Evolutionary conservation across 2,113 vertebrate species (phyloP).

Genomic region (Aramus guarauna): DNA sequence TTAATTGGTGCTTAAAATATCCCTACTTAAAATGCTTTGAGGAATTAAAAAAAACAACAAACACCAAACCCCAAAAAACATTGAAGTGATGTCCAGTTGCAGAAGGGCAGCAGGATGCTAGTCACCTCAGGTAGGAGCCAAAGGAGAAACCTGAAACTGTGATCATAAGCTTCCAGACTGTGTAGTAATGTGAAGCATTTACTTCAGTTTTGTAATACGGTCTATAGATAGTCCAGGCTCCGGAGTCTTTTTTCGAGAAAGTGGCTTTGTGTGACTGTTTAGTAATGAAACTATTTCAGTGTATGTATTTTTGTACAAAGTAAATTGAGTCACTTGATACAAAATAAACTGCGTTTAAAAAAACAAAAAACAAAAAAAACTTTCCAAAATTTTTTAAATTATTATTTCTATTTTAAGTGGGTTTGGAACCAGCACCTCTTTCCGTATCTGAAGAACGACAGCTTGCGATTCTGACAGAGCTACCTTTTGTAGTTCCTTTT

Average conservation of each 20-base stretch:
- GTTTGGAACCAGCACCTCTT: constrained; percentile 89
- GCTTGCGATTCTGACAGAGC: constrained; percentile 94
- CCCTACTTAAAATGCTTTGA: not conserved
- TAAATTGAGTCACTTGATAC: not conserved
- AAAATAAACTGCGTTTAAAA: not conserved
- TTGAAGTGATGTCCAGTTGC: not conserved
- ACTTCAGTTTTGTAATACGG: not conserved
- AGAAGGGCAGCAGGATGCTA: not conserved
- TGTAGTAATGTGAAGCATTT: not conserved
- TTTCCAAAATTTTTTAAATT: not conserved
- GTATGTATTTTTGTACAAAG: not conserved
- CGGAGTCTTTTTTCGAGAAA: not conserved
- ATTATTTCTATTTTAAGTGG: constrained; percentile 78
- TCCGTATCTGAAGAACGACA: constrained; percentile 96
- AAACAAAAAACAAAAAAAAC: not conserved
- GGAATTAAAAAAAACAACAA: not conserved
- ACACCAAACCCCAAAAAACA: not conserved
- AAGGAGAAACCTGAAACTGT: not conserved
- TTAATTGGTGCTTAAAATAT: constrained; percentile 8
- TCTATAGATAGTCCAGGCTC: not conserved
- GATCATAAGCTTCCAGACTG: not conserved
- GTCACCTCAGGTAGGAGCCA: not conserved
- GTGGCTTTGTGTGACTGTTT: not conserved
- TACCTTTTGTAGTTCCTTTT: constrained; percentile 97
- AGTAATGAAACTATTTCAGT: not conserved